A percentile compares a stretch with the other conserved stretches of the same genome.
phyloP scores from a whole-genome alignment of 1,140 invertebrate genomes.

The Eriocheir sinensis region DNA sequence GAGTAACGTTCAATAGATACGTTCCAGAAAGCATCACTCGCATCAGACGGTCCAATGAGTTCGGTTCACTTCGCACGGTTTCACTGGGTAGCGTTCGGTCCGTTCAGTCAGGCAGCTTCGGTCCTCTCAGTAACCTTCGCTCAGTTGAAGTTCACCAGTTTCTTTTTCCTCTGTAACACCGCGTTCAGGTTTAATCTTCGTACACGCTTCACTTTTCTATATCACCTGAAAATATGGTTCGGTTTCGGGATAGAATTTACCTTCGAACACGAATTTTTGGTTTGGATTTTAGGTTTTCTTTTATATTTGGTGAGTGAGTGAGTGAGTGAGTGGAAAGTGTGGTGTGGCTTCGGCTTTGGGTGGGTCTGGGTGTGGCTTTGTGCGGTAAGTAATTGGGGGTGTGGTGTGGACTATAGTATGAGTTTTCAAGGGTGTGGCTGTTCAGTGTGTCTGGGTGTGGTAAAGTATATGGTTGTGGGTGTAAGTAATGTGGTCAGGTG shows the following conservation, averaged over 20 bases:
- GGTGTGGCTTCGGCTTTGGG: no score
- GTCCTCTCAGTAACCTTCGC: background rate
- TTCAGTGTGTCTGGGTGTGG: background rate
- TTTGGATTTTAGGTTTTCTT: background rate
- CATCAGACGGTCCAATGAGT: background rate
- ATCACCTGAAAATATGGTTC: background rate
- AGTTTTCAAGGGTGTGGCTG: background rate
- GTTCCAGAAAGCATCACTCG: no score
- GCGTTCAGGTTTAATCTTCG: background rate
- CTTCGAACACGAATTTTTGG: background rate
- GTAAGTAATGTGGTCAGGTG: background rate
- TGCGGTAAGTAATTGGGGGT: no score
- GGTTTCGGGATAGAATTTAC: background rate
- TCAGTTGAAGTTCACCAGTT: background rate
- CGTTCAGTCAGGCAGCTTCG: no score
- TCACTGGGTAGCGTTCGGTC: background rate
- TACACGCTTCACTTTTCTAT: background rate
- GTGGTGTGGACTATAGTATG: background rate
- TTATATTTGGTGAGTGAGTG: no score
- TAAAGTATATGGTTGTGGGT: no score
- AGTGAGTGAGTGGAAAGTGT: no score
- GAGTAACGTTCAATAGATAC: background rate
- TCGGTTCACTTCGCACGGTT: background rate
- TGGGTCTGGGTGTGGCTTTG: no score
- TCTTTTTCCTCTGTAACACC: background rate